Base-by-base conservation (phyloP, 2,888 invertebrate species). In the Bugula neritina region DNA sequence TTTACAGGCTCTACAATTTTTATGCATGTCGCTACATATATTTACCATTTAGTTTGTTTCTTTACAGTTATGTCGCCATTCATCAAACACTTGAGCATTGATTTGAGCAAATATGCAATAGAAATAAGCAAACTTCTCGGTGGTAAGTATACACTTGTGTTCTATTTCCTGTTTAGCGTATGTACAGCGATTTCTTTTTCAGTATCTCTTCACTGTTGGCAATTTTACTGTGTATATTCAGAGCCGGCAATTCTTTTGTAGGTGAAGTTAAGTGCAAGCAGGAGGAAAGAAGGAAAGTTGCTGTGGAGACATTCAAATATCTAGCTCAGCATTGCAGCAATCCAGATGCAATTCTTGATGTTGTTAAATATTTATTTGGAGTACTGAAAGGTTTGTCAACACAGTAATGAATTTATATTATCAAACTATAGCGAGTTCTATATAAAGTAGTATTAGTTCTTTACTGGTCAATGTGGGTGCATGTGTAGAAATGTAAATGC, bases 261-360 rank as follows among this genome's bases (percentile, higher is more conserved):
- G 91, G 90, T 72, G 92, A 93, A 84, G 86, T 96, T 54, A 90
- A 91, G 84, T 92, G 93, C 0, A 93, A 93, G 79, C 92, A 94
- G 82, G 91, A 91, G 78, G 86, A 88, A 76, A 90, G 90, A 10
- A 88, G 94, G 43, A 86, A 86, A 2, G 90, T 91, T 80, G 91
- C 94, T 0, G 87, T 88, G n/a, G 87, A 87, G 71, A 91, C 92
- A 10, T 88, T 92, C 73, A 88, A 88, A 77, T 87, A 88, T 74
- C 85, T 95, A 63, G 90, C 92, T 0, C 81, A 86, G 71, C 91
- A 92, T 82, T 91, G 92, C 81, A 88, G 88, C 27, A 88, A 90
- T 76, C 82, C 86, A 0, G 86, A 86, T 25, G 88, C 90, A 0
- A 87, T 94, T 35, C 88, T 89, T 76, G 88, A 87, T 73, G 83